These are phyloP conservation scores for Rhinichthys klamathensis DNA, from an alignment of 2,113 vertebrate species.

Conservation along the genomic window DNA sequence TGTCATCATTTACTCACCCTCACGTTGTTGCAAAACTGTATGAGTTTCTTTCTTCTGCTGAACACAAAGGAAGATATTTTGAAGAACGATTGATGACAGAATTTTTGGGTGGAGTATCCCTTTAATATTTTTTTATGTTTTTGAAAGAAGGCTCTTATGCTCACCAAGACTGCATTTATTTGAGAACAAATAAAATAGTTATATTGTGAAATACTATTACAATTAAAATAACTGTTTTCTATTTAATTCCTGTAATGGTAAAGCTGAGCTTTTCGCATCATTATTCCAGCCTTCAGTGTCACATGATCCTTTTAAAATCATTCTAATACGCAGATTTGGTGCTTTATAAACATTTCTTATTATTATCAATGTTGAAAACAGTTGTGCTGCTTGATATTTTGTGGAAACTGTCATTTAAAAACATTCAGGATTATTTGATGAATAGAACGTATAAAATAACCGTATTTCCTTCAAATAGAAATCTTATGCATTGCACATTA, in stretches of 20 bases:
- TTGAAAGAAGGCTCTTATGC: not conserved
- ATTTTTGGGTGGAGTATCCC: too few relatives aligned
- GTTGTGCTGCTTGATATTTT: not conserved
- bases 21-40: too few relatives aligned
- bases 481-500: too few relatives aligned
- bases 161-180: not conserved
- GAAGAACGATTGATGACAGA: too few relatives aligned
- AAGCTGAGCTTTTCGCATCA: not conserved
- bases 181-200: not conserved
- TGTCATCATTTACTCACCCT: too few relatives aligned
- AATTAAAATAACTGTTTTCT: not conserved
- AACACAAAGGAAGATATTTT: too few relatives aligned
- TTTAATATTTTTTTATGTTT: not conserved
- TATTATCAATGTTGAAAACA: not conserved
- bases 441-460: not conserved
- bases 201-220: not conserved
- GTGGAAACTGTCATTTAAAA: not conserved
- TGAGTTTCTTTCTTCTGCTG: too few relatives aligned
- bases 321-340: not conserved
- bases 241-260: not conserved
- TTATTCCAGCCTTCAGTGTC: not conserved
- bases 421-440: not conserved
- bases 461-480: not conserved
- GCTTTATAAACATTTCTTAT: not conserved
- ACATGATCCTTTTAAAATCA: not conserved